These are phyloP conservation scores for Atrichornis clamosus DNA, from an alignment of 2,113 vertebrate genomes.

Conservation along the genomic window DNA sequence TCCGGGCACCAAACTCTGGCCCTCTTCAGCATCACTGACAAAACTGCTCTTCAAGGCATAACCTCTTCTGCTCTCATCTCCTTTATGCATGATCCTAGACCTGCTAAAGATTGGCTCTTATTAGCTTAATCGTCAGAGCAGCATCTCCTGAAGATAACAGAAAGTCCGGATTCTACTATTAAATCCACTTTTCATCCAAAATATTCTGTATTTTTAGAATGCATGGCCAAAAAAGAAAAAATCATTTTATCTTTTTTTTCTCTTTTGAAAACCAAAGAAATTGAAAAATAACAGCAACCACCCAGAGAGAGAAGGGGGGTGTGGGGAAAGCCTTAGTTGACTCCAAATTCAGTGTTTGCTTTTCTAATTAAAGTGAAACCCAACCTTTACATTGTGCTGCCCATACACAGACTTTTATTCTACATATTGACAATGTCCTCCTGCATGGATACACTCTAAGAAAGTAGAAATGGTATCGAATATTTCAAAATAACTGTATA, in stretches of 20 bases:
- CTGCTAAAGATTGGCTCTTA: background rate
- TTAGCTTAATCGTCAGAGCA: background rate
- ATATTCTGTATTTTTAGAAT: background rate
- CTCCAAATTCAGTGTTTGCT: background rate
- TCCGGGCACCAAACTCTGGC: background rate
- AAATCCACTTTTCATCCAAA: background rate
- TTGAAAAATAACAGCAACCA: background rate
- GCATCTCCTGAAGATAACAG: background rate
- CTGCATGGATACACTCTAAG: background rate
- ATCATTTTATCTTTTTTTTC: background rate
- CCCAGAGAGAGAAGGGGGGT: background rate
- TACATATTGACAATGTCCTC: background rate
- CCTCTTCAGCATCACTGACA: background rate
- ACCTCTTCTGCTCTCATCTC: background rate
- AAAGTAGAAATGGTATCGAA: background rate
- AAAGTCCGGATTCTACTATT: background rate
- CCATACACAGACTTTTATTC: background rate
- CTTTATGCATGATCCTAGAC: background rate
- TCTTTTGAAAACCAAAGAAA: background rate
- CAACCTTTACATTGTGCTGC: background rate
- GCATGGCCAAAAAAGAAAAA: background rate
- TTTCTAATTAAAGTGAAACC: background rate
- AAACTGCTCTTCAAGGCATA: background rate
- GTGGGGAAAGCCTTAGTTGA: background rate
- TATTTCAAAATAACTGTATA: background rate